Evolutionary conservation across 2,797 vertebrate genomes (phyloP).

Genomic region (Lagodon rhomboides): DNA sequence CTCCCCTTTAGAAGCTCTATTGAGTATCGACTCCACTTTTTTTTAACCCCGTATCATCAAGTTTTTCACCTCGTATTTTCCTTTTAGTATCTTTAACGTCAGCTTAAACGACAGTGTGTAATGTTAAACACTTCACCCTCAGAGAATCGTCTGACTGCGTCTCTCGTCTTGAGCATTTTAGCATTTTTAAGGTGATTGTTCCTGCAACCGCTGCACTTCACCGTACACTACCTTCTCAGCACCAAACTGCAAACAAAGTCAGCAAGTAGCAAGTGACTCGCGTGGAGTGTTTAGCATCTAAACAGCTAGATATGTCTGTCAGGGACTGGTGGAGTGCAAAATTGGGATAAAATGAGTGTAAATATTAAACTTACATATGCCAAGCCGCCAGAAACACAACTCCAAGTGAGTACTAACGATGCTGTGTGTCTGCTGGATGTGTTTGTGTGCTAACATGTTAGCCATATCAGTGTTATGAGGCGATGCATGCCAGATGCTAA

Average conservation of each 20-base stretch:
- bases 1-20: slow-evolving; percentile 22
- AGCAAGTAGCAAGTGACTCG: background rate
- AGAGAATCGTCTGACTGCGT: too few species aligned
- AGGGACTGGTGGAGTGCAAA: background rate
- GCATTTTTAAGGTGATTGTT: too few species aligned
- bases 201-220: too few species aligned
- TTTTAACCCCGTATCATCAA: slow-evolving; percentile 9
- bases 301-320: too few species aligned
- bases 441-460: background rate
- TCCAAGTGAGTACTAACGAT: background rate
- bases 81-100: too few species aligned
- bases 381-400: background rate
- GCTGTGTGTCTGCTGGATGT: background rate
- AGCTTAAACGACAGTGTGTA: too few species aligned
- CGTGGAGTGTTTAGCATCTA: background rate
- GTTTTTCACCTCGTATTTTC: too few species aligned
- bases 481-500: background rate
- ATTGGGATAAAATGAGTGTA: background rate
- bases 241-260: background rate
- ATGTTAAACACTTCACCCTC: too few species aligned
- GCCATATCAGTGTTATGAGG: background rate
- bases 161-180: too few species aligned
- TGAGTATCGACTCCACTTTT: slow-evolving; percentile 41
- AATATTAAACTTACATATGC: background rate
- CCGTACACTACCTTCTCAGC: background rate